Evolutionary conservation across 2,888 invertebrate genomes (phyloP).

Genomic region (Parelbella ahira): DNA sequence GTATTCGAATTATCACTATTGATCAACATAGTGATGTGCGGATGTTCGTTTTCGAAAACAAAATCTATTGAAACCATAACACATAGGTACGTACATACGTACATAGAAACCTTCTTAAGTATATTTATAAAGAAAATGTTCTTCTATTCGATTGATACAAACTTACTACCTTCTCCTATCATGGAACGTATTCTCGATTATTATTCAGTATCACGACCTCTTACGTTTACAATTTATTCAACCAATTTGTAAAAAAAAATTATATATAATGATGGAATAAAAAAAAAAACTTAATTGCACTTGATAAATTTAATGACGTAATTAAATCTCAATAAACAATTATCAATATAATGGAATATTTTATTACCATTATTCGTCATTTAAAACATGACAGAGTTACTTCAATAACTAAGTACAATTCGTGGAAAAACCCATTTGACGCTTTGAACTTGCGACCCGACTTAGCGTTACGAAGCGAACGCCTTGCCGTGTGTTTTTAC

Average conservation of each 20-base stretch:
- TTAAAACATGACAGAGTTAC: conserved; percentile 1
- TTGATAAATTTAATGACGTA: not conserved
- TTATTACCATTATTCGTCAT: conserved; percentile 5
- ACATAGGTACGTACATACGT: too few relatives aligned
- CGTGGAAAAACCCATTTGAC: conserved; percentile 15
- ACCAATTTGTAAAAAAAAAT: too few relatives aligned
- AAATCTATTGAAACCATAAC: too few relatives aligned
- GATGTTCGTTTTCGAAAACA: too few relatives aligned
- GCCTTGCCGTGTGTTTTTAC: conserved; percentile 14
- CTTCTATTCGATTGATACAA: too few relatives aligned
- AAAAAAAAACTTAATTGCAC: not conserved
- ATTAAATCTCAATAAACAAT: conserved; percentile 6
- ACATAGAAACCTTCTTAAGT: too few relatives aligned
- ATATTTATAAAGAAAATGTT: too few relatives aligned
- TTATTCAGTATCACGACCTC: too few relatives aligned
- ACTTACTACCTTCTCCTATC: too few relatives aligned
- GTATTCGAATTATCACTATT: conserved; percentile 13
- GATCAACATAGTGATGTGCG: not conserved
- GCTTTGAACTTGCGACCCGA: conserved; percentile 22
- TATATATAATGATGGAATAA: not conserved
- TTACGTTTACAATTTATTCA: too few relatives aligned
- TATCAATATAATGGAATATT: conserved; percentile 7
- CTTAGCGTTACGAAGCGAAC: conserved; percentile 14
- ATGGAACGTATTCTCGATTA: too few relatives aligned
- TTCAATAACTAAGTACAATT: conserved; percentile 6